phyloP scores from a whole-genome alignment of 2,888 invertebrate genomes.

The Rotaria magnacalcarata region DNA sequence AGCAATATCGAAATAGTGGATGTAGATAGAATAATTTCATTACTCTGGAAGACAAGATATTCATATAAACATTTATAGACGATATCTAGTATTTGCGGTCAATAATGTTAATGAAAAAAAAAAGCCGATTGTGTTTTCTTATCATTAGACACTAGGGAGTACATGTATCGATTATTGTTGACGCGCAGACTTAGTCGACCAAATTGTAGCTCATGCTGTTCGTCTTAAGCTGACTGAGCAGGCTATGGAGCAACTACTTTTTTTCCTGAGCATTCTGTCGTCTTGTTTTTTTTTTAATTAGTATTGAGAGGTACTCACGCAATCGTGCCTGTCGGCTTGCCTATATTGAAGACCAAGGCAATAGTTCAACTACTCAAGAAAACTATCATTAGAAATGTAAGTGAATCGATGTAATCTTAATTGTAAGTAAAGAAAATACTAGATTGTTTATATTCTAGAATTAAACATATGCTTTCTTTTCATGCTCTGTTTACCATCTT shows the following conservation, averaged over 20 bases:
- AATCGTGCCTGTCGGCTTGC: neutral
- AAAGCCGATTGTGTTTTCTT: neutral
- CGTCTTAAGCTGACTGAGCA: neutral
- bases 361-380: neutral
- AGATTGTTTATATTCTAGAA: neutral
- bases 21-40: neutral
- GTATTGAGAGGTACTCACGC: neutral
- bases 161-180: neutral
- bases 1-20: neutral
- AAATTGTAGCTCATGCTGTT: neutral
- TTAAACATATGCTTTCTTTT: neutral
- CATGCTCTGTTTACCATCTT: neutral
- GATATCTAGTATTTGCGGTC: neutral
- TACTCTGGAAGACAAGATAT: neutral
- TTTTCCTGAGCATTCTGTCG: neutral
- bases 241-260: neutral
- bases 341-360: neutral
- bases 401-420: neutral
- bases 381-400: neutral
- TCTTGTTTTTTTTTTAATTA: neutral
- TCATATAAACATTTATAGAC: neutral
- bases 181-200: neutral
- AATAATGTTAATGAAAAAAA: neutral
- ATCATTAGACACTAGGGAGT: constrained; percentile 2
- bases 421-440: too few species aligned